A percentile compares a stretch with the other conserved stretches of the same genome.
phyloP scores from a whole-genome alignment of 2,797 vertebrate species.

The Pachyuromys duprasi region DNA sequence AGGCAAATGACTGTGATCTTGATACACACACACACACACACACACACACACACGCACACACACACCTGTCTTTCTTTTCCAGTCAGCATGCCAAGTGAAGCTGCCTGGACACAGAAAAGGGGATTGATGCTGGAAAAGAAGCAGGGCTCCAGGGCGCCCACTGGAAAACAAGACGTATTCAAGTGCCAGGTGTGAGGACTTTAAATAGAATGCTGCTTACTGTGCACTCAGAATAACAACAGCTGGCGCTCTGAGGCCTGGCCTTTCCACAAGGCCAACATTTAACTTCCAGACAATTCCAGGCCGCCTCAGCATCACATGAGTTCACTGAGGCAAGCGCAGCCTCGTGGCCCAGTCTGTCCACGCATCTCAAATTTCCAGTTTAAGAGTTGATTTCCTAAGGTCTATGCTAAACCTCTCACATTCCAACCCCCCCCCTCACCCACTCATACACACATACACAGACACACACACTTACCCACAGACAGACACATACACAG shows the following conservation, averaged over 20 bases:
- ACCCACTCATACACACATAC: not conserved
- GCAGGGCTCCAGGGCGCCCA: not conserved
- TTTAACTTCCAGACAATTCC: slow-evolving; percentile 36
- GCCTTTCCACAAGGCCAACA: slow-evolving; percentile 25
- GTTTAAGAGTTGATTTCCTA: slow-evolving; percentile 28
- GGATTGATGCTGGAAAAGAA: not conserved
- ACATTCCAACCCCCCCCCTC: slow-evolving; percentile 27
- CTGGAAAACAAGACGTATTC: not conserved
- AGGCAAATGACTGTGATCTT: not conserved
- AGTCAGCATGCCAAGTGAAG: not conserved
- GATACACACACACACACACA: not conserved
- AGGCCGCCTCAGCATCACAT: not conserved
- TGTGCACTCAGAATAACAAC: not conserved
- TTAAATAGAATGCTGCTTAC: slow-evolving; percentile 63
- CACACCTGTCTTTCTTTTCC: not conserved
- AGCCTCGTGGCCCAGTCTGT: not conserved
- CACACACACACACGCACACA: not conserved
- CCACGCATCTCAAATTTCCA: not conserved
- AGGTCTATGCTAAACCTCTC: not conserved
- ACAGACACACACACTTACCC: not conserved
- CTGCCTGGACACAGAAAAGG: not conserved
- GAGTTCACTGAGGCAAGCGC: not conserved
- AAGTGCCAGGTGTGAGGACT: slow-evolving; percentile 41
- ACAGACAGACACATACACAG: not conserved
- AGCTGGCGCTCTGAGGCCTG: not conserved